Evolutionary conservation across 2,113 vertebrate genomes (phyloP).

Genomic region (Coptodon bakossiorum): DNA sequence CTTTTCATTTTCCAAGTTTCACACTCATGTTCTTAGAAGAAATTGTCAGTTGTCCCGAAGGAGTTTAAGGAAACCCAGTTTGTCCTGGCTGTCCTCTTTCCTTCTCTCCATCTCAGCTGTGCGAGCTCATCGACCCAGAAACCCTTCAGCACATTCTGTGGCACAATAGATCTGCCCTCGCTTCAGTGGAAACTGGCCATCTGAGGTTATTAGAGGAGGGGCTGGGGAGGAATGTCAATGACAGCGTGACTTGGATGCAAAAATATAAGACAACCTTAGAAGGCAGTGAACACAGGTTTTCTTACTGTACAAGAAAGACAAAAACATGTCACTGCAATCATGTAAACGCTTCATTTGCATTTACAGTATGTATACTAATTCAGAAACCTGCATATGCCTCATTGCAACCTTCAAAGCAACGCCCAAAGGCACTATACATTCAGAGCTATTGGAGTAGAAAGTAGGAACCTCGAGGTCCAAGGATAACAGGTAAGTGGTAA

Average conservation of each 20-base stretch:
- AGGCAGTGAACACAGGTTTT: not conserved
- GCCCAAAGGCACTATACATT: not conserved
- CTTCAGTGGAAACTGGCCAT: constrained; percentile 52
- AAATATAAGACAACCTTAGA: not conserved
- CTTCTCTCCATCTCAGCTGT: constrained; percentile 26
- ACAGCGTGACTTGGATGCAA: constrained; percentile 12
- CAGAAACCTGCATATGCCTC: not conserved
- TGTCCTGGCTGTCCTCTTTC: constrained; percentile 36
- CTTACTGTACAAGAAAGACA: not conserved
- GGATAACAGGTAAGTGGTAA: not conserved
- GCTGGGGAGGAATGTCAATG: constrained; percentile 32
- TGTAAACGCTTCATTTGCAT: not conserved
- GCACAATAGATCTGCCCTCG: constrained; percentile 59
- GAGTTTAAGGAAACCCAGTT: constrained; percentile 8
- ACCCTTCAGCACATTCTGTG: constrained; percentile 46
- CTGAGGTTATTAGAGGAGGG: constrained; percentile 41
- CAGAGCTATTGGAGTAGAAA: not conserved
- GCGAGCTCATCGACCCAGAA: constrained; percentile 53
- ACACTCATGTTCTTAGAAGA: not conserved
- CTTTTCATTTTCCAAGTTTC: not conserved
- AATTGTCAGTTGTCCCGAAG: not conserved
- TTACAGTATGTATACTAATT: not conserved
- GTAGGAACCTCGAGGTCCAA: not conserved
- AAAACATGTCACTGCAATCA: constrained; percentile 17
- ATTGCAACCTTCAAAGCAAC: constrained; percentile 7